Conservation (phyloP, 2,888 invertebrate genomes). For the Megaustenia siamemsis region DNA sequence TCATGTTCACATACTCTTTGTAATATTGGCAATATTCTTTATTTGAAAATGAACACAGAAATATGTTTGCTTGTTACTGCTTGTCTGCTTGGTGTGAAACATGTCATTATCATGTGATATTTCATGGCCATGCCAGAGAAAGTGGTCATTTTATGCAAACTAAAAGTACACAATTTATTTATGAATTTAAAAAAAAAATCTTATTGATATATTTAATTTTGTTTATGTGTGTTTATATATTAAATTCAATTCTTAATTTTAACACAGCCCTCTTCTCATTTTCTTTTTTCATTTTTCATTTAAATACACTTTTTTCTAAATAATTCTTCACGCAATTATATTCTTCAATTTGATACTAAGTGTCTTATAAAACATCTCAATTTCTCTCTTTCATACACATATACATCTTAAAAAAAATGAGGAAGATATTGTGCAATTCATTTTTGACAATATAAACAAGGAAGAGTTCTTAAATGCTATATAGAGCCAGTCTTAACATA, state of each 20-base stretch:
- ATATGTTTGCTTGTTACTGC: constrained; percentile 11
- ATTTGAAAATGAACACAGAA: constrained; percentile 6
- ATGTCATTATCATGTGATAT: neutral
- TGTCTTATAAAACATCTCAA: neutral
- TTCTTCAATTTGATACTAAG: neutral
- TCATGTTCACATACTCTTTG: constrained; percentile 19
- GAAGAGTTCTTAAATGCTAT: no score
- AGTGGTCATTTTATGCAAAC: neutral
- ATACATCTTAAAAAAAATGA: neutral
- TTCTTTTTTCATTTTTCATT: no score
- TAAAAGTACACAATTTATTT: neutral
- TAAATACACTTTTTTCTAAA: neutral
- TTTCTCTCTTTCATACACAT: neutral
- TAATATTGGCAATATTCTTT: constrained; percentile 1
- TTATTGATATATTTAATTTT: neutral
- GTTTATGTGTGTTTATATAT: neutral
- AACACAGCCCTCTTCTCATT: no score
- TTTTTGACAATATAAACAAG: no score
- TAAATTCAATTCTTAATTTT: no score
- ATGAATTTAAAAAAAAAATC: neutral
- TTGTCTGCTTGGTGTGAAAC: constrained; percentile 9
- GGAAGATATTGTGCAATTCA: no score
- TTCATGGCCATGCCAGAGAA: neutral
- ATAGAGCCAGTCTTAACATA: no score
- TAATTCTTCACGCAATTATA: no score